Evolutionary conservation across 2,113 vertebrate species (phyloP), one percentile per base, ranked within the genome.

Genomic region (Elanus axillaris): DNA sequence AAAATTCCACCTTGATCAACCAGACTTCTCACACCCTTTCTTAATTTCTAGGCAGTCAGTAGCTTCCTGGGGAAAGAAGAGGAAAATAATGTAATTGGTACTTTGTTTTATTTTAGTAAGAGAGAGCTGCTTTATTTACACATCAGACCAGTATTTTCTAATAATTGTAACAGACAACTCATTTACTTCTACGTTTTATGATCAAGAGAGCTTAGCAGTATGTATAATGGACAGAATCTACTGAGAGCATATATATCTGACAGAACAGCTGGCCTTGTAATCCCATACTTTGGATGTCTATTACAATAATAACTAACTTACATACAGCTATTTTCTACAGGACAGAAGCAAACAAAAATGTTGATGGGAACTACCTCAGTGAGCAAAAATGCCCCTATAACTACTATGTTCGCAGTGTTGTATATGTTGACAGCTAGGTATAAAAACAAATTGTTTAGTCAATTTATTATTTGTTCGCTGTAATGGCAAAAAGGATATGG

Each of bases 51-150:
- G 52, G 63, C 58, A 97, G 81, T 88, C 86, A 92, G 64, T 16
- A 73, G 76, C 55, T 91, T 91, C 92, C 97, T 97, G 95, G 53
- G 72, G 90, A 97, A 97, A 85, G 92, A 97, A n/a, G 48, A 94
- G 18, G 18, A 63, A 94, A 97, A 97, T 10, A 73, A 47, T 5
- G 75, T 21, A 96, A 88, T 95, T 72, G 97, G 52, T 45, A 87
- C 66, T 78, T 86, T 60, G 56, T 27, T 92, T 87, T 56, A 75
- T 38, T 94, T 86, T 38, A 72, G 9, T 59, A 77, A 75, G 43
- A 95, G 34, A 63, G n/a, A 4, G 14, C 27, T 3, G 23, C 11
- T 38, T 38, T 26, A 47, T 4, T 76, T 12, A 42, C 3, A 42
- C 4, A 50, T 42, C 22, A 63, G n/a, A 58, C 7, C 21, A 40